Conservation (phyloP, 2,113 vertebrate genomes). For the Hystrix brachyura region DNA sequence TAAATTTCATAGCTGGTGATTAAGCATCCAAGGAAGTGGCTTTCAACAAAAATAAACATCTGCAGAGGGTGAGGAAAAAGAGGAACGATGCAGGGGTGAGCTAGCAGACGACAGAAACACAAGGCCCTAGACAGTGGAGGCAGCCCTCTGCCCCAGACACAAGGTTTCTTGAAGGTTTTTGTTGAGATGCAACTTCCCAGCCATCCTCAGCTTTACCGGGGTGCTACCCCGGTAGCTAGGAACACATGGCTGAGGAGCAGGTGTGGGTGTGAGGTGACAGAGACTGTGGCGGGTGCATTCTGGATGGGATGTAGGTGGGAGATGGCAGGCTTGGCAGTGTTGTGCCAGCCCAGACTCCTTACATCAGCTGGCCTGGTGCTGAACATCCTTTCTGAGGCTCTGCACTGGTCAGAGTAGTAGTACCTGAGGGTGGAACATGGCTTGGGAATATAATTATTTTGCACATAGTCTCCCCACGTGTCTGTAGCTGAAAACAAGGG, state of each 20-base stretch:
- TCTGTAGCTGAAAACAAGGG: background rate
- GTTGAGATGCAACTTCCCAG: background rate
- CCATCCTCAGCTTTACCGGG: background rate
- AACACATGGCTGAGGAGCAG: background rate
- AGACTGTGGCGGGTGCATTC: background rate
- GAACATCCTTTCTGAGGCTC: background rate
- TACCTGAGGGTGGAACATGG: no score
- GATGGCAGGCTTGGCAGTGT: background rate
- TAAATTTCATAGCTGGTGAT: background rate
- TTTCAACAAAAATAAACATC: background rate
- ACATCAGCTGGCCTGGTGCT: background rate
- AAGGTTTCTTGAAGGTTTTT: background rate
- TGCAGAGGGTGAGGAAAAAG: background rate
- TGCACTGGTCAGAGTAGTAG: background rate
- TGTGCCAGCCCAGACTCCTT: background rate
- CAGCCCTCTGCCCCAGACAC: background rate
- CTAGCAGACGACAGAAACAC: rapidly evolving
- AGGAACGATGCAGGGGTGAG: background rate
- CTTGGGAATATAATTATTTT: background rate
- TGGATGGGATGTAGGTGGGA: background rate
- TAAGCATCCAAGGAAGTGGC: background rate
- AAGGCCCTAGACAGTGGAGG: background rate
- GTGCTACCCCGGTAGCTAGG: background rate
- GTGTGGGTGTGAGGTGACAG: background rate
- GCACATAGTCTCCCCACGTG: no score